Conservation (phyloP, 2,888 invertebrate genomes). For the Eupithecia subfuscata region DNA sequence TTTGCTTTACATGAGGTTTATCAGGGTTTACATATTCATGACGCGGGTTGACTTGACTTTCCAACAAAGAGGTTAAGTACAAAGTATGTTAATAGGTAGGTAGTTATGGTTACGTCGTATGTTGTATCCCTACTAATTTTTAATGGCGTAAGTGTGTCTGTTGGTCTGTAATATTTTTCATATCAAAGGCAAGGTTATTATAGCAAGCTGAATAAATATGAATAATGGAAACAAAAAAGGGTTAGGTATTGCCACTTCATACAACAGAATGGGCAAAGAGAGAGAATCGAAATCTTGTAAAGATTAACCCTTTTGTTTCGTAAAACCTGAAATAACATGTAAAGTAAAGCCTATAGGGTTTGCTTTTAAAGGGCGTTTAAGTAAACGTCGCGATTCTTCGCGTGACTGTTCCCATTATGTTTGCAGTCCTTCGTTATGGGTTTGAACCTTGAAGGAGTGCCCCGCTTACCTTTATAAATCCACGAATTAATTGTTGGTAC, state of each 20-base stretch:
- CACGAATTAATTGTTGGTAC: slow-evolving; percentile 30
- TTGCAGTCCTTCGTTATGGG: slow-evolving; percentile 61
- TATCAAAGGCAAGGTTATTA: neutral
- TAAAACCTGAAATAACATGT: slow-evolving; percentile 6
- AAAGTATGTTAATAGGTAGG: slow-evolving; percentile 12
- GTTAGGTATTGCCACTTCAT: neutral
- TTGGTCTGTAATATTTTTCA: neutral
- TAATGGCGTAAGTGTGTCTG: neutral
- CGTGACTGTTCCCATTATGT: slow-evolving; percentile 65
- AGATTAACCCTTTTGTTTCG: neutral
- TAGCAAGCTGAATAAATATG: neutral
- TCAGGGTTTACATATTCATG: slow-evolving; percentile 27
- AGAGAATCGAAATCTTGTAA: neutral
- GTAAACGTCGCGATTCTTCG: slow-evolving; percentile 52
- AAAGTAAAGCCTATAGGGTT: slow-evolving; percentile 11
- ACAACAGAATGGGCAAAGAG: neutral
- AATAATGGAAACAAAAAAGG: neutral
- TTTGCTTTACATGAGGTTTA: slow-evolving; percentile 28
- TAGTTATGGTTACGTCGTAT: neutral
- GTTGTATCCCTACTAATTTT: neutral
- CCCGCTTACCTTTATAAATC: slow-evolving; percentile 42
- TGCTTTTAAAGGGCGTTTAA: slow-evolving; percentile 45
- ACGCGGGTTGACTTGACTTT: slow-evolving; percentile 25
- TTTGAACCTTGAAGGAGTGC: slow-evolving; percentile 57
- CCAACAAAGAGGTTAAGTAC: slow-evolving; percentile 20